Conservation (phyloP, 2,797 vertebrate genomes). For the Danio kyathit region DNA sequence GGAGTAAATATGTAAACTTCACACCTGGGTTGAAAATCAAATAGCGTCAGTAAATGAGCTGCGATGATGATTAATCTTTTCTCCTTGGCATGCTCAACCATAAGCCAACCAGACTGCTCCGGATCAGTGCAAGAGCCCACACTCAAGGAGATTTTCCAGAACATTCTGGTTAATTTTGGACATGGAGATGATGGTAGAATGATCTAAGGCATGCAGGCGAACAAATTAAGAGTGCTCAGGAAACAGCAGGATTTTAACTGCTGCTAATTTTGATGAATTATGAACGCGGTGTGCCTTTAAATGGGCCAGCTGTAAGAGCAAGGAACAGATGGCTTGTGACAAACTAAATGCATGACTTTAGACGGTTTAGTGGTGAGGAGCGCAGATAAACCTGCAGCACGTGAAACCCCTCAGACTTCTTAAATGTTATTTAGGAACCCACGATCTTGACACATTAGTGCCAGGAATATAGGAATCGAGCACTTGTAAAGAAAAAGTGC, state of each 20-base stretch:
- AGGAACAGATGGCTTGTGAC: constrained; percentile 49
- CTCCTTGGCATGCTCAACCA: constrained; percentile 1
- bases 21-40: constrained; percentile 56
- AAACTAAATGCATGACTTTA: constrained; percentile 34
- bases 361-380: not conserved
- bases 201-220: constrained; percentile 38
- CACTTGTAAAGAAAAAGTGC: too few relatives aligned
- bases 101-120: constrained; percentile 8
- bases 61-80: constrained; percentile 52
- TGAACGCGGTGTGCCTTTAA: constrained; percentile 53
- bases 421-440: not conserved
- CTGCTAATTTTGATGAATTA: constrained; percentile 60
- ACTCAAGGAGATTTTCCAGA: constrained; percentile 3
- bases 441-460: not conserved
- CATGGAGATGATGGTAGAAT: constrained; percentile 39
- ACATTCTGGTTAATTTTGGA: constrained; percentile 29
- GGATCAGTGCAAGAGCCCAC: constrained; percentile 41
- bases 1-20: constrained; percentile 47
- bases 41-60: constrained; percentile 61
- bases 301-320: constrained; percentile 52
- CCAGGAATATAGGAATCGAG: not conserved
- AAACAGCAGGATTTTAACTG: constrained; percentile 60
- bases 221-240: constrained; percentile 46
- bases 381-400: constrained; percentile 1
- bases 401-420: not conserved